Evolutionary conservation across 2,888 invertebrate genomes (phyloP).

Genomic region (Drosophila subsilvestris): DNA sequence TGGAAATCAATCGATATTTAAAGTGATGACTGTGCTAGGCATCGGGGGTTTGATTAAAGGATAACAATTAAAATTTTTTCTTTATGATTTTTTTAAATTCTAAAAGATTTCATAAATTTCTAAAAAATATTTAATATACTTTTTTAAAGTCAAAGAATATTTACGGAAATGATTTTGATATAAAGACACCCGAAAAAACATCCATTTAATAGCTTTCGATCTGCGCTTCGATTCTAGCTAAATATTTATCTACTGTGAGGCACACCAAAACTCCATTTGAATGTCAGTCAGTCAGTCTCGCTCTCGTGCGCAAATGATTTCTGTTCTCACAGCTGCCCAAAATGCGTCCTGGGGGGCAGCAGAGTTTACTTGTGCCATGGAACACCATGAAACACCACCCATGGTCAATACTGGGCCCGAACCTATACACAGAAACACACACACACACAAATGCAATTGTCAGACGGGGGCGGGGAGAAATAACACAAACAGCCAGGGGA

Average conservation of each 20-base stretch:
- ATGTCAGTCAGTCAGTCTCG: slow-evolving; percentile 3
- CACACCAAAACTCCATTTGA: slow-evolving; percentile 1
- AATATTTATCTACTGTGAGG: slow-evolving; percentile 2
- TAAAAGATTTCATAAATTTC: no score
- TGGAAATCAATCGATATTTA: neutral
- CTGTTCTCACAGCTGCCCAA: slow-evolving; percentile 16
- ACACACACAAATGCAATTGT: slow-evolving; percentile 20
- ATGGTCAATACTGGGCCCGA: slow-evolving; percentile 50
- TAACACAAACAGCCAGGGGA: slow-evolving; percentile 11
- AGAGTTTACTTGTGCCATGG: neutral
- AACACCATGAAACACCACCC: slow-evolving; percentile 2
- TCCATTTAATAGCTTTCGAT: neutral
- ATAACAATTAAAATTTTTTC: no score
- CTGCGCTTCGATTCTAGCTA: neutral
- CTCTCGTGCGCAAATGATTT: slow-evolving; percentile 2
- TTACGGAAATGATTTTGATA: neutral
- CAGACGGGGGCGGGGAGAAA: slow-evolving; percentile 3
- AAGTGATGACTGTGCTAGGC: neutral
- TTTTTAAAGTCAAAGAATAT: no score
- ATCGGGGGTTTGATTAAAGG: no score
- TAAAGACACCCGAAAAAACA: neutral
- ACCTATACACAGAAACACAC: slow-evolving; percentile 29
- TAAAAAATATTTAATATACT: no score
- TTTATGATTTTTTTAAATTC: no score
- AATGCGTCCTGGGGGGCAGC: slow-evolving; percentile 1